Conservation (phyloP, 2,797 vertebrate genomes). For the Clarias laeviceps region DNA sequence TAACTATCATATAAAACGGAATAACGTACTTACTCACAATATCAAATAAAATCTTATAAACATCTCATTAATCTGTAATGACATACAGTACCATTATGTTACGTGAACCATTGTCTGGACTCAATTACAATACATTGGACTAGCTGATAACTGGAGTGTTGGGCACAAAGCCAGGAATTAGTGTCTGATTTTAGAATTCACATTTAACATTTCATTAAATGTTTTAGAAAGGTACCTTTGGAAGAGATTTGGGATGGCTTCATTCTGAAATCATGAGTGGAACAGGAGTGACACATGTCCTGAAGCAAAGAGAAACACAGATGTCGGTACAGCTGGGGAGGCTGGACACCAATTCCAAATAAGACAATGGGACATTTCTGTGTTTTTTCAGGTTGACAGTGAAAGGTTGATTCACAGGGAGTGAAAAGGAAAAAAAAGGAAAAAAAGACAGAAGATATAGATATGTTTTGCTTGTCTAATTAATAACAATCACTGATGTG, state of each 20-base stretch:
- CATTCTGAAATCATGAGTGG: neutral
- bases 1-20: neutral
- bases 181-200: conserved; percentile 42
- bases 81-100: neutral
- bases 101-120: conserved; percentile 7
- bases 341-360: conserved; percentile 20
- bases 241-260: conserved; percentile 17
- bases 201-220: too few relatives aligned
- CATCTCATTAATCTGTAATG: neutral
- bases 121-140: conserved; percentile 7
- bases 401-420: neutral
- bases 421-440: neutral
- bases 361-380: conserved; percentile 22
- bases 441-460: conserved; percentile 4
- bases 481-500: neutral
- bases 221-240: conserved; percentile 44
- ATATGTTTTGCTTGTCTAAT: neutral
- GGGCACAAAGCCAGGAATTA: conserved; percentile 25
- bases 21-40: too few relatives aligned
- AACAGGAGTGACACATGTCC: conserved; percentile 39
- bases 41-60: neutral
- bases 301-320: conserved; percentile 54
- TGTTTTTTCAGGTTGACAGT: conserved; percentile 30
- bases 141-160: neutral
- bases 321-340: conserved; percentile 49